A percentile compares a stretch with the other conserved stretches of the same genome.
phyloP scores from a whole-genome alignment of 35 echinoderm and acorn worm genomes.

The Chiridota heheva region DNA sequence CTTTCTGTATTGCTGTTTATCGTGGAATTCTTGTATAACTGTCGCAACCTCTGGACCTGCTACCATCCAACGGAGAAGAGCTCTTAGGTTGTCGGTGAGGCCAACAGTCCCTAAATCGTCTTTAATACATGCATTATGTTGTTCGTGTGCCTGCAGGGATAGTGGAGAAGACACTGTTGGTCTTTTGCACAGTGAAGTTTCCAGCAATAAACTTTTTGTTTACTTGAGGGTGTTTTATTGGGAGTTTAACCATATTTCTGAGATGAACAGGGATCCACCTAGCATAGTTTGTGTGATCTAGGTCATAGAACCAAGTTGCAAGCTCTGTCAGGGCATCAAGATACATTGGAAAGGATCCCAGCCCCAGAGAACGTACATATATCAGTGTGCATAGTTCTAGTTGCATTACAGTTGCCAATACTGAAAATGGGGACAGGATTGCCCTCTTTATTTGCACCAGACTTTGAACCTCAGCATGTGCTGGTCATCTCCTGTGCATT shows the following conservation, averaged over 20 bases:
- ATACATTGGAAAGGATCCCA: conserved; percentile 12
- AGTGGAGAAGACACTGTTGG: not conserved
- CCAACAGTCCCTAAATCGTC: conserved; percentile 7
- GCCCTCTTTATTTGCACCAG: conserved; percentile 24
- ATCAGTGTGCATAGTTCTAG: conserved; percentile 4
- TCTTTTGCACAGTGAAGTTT: conserved; percentile 20
- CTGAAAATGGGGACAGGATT: conserved; percentile 29
- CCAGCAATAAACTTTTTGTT: not conserved
- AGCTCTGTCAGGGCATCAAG: conserved; percentile 4
- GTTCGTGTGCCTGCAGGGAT: conserved; percentile 25
- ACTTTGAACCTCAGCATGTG: conserved; percentile 6
- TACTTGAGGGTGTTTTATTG: not conserved
- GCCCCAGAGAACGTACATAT: conserved; percentile 37
- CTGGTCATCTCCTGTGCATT: not conserved
- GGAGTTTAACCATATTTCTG: conserved; percentile 1
- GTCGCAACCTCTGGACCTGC: conserved; percentile 27
- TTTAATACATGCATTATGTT: conserved; percentile 32
- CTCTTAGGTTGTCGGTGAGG: conserved; percentile 15
- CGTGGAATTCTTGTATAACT: conserved; percentile 11
- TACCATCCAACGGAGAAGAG: conserved; percentile 35
- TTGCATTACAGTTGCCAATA: conserved; percentile 48
- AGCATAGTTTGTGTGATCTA: conserved; percentile 26
- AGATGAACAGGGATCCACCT: conserved; percentile 35
- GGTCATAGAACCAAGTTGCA: not conserved
- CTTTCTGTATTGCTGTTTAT: not conserved